Conservation (phyloP, 2,888 invertebrate species). For the Formica aserva region DNA sequence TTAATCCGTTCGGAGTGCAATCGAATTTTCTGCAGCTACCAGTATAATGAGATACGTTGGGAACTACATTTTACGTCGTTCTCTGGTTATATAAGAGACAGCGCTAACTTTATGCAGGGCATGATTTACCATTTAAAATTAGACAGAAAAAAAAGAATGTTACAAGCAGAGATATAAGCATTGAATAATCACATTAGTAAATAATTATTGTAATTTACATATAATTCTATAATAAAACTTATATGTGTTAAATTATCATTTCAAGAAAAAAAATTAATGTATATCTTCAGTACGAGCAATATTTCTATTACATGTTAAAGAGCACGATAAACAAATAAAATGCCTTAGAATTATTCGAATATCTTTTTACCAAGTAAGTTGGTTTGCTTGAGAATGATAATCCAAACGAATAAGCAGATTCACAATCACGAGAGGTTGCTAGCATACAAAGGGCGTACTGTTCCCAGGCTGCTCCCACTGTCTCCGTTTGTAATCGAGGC, state of each 20-base stretch:
- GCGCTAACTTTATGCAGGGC: background rate
- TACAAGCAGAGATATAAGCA: background rate
- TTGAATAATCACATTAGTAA: background rate
- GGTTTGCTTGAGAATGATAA: slow-evolving; percentile 29
- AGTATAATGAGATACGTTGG: slow-evolving; percentile 9
- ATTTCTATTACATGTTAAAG: background rate
- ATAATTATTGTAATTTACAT: background rate
- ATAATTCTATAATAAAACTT: background rate
- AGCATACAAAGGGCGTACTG: slow-evolving; percentile 65
- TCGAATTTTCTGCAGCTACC: slow-evolving; percentile 6
- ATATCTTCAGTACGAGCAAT: background rate
- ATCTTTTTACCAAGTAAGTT: slow-evolving; percentile 1
- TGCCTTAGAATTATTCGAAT: background rate
- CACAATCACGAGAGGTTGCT: slow-evolving; percentile 65
- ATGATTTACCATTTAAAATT: slow-evolving; percentile 1
- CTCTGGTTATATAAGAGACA: background rate
- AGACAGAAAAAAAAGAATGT: background rate
- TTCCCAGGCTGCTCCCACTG: slow-evolving; percentile 67
- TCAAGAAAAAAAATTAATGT: background rate
- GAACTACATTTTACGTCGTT: background rate
- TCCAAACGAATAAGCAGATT: slow-evolving; percentile 58
- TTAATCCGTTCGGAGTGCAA: slow-evolving; percentile 53
- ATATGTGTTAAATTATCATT: background rate
- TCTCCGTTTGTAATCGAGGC: slow-evolving; percentile 35
- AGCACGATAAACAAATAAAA: background rate